Evolutionary conservation across 2,888 invertebrate genomes (phyloP).

Genomic region (Eupithecia subfuscata): DNA sequence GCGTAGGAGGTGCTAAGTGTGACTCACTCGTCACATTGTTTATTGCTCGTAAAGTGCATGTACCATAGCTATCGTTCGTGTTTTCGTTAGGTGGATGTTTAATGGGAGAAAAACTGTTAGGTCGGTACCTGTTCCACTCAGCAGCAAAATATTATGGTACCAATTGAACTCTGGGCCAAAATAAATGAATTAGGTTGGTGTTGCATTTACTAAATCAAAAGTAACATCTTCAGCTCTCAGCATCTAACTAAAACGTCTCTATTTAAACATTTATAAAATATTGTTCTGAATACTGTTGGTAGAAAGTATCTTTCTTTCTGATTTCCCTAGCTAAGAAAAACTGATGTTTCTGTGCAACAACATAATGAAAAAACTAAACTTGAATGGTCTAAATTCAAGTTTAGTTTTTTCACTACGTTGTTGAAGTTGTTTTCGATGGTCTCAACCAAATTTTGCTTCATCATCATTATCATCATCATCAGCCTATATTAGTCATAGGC

Average conservation of each 20-base stretch:
- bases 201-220: neutral
- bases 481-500: no score
- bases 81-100: neutral
- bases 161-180: neutral
- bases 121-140: neutral
- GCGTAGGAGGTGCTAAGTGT: slow-evolving; percentile 44
- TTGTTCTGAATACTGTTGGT: no score
- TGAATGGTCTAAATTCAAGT: no score
- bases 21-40: slow-evolving; percentile 36
- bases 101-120: neutral
- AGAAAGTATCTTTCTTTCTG: neutral
- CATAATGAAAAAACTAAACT: no score
- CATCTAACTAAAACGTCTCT: neutral
- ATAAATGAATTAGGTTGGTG: neutral
- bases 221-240: neutral
- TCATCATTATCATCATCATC: no score
- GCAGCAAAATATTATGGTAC: neutral
- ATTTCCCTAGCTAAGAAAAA: neutral
- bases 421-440: no score
- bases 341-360: neutral
- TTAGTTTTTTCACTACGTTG: no score
- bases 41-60: slow-evolving; percentile 9
- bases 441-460: no score
- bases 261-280: neutral
- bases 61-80: neutral